These are phyloP conservation scores for Cygnus buccinator DNA, from an alignment of 2,113 vertebrate species.

Conservation along the genomic window DNA sequence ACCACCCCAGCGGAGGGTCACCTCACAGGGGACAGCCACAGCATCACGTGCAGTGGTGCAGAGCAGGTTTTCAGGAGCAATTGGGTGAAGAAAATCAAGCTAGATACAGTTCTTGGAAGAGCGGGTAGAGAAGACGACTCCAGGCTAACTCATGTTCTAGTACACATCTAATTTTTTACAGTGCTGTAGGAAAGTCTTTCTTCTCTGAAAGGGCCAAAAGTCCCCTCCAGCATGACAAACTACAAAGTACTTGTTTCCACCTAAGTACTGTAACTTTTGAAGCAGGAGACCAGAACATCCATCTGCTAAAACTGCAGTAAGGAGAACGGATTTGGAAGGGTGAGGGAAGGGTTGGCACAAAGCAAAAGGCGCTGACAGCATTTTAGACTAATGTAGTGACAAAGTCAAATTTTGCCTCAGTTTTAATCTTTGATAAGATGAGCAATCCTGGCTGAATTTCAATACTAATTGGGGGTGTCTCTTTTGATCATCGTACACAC, in stretches of 20 bases:
- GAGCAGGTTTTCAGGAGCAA: neutral
- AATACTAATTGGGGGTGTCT: slow-evolving; percentile 11
- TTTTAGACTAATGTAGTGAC: neutral
- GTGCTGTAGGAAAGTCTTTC: neutral
- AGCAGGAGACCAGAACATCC: neutral
- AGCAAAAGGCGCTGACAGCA: neutral
- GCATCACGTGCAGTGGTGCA: fast-evolving
- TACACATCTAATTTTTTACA: neutral
- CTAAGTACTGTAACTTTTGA: neutral
- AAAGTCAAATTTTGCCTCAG: slow-evolving; percentile 17
- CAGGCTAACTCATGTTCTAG: neutral
- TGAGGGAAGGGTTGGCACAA: neutral
- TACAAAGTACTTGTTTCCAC: neutral
- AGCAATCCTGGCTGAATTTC: slow-evolving; percentile 39
- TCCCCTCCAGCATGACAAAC: neutral
- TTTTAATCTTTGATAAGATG: slow-evolving; percentile 38
- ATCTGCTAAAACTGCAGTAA: neutral
- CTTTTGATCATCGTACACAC: neutral
- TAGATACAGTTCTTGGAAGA: neutral
- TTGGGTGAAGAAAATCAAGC: neutral
- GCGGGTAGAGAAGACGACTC: neutral
- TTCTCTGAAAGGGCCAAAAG: neutral
- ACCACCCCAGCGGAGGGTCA: neutral
- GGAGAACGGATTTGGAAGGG: neutral
- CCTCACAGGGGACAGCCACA: neutral